Percentiles rank a stretch among this genome's conserved stretches.
Evolutionary conservation across 2,888 invertebrate genomes (phyloP).

Genomic region (Cloeon dipterum): DNA sequence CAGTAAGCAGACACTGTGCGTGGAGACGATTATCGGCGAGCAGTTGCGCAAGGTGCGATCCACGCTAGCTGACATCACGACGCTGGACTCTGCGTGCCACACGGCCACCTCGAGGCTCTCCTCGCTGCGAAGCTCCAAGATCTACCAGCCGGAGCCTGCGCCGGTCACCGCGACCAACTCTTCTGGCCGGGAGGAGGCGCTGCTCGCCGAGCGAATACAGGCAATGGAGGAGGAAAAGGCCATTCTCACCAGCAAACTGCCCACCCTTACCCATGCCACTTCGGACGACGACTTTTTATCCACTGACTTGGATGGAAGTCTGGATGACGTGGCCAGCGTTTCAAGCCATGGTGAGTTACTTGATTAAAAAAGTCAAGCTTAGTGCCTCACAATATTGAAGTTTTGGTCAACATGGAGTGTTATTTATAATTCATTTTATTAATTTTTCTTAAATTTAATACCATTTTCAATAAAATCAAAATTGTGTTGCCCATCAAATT

Average conservation of each 20-base stretch:
- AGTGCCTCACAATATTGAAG: background rate
- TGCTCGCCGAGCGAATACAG: constrained; percentile 53
- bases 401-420: background rate
- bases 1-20: constrained; percentile 67
- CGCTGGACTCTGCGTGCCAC: constrained; percentile 64
- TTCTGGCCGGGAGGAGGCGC: constrained; percentile 33
- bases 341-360: constrained; percentile 7
- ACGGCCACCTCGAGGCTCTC: constrained; percentile 62
- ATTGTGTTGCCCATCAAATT: too few relatives aligned
- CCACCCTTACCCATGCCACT: constrained; percentile 56
- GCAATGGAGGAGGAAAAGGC: constrained; percentile 66
- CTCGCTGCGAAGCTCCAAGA: constrained; percentile 47
- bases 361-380: constrained; percentile 7
- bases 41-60: constrained; percentile 64
- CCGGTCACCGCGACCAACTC: constrained; percentile 13
- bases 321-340: constrained; percentile 21
- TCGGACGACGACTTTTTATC: constrained; percentile 70
- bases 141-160: constrained; percentile 27
- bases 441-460: background rate
- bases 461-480: background rate
- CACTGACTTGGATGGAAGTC: constrained; percentile 49
- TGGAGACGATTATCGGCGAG: constrained; percentile 74
- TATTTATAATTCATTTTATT: background rate
- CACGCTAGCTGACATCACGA: constrained; percentile 73
- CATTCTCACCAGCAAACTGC: constrained; percentile 52